Conservation (phyloP, 1,140 invertebrate genomes). For the Helicoverpa zea region DNA sequence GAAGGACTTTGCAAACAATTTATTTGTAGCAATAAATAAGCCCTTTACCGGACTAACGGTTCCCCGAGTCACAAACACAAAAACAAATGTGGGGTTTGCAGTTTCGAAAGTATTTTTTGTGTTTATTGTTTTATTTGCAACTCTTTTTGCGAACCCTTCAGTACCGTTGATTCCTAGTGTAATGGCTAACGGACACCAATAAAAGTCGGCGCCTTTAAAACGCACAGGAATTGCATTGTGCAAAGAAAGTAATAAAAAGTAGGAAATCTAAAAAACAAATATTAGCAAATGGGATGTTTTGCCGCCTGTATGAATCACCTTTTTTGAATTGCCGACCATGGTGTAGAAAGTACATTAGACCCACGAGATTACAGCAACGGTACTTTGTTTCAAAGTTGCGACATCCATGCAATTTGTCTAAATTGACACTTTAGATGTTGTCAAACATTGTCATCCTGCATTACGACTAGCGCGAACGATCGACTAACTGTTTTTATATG, state of each 20-base stretch:
- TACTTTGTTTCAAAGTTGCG: constrained; percentile 22
- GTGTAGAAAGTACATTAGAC: constrained; percentile 22
- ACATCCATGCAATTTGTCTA: constrained; percentile 40
- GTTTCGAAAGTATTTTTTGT: constrained; percentile 61
- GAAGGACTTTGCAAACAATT: constrained; percentile 50
- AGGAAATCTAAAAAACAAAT: constrained; percentile 25
- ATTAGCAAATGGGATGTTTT: constrained; percentile 36
- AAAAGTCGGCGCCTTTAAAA: constrained; percentile 58
- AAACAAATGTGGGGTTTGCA: constrained; percentile 55
- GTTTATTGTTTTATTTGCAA: constrained; percentile 72
- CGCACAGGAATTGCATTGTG: constrained; percentile 28
- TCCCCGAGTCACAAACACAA: constrained; percentile 29
- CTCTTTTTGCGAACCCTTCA: constrained; percentile 73
- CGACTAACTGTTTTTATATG: constrained; percentile 22
- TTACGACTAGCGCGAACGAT: neutral
- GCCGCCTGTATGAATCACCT: constrained; percentile 18
- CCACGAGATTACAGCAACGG: constrained; percentile 15
- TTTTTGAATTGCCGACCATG: constrained; percentile 21
- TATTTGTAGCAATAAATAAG: constrained; percentile 67
- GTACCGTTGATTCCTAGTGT: constrained; percentile 56
- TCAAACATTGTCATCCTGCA: constrained; percentile 23
- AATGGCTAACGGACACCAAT: constrained; percentile 56
- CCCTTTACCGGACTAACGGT: constrained; percentile 62
- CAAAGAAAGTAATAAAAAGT: constrained; percentile 29
- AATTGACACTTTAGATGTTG: constrained; percentile 29